Base-by-base conservation (phyloP, 2,797 vertebrate genomes). In the Synaphobranchus kaupii region DNA sequence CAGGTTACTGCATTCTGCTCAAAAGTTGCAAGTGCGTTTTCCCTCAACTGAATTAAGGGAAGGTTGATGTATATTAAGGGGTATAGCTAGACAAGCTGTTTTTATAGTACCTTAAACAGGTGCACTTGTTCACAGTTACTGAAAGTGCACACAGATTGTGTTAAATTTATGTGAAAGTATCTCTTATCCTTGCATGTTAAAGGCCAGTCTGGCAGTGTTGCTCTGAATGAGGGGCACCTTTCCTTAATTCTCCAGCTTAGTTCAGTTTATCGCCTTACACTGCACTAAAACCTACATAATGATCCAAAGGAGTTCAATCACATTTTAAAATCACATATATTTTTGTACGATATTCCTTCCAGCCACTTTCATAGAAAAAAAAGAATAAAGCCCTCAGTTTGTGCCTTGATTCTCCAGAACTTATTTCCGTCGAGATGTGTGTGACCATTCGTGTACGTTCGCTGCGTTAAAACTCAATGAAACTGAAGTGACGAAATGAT, bases 281-380 rank as follows among this genome's bases (percentile, higher is more conserved):
- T 87, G 90, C 91, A 92, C 90, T 90, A 71, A 87, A 87, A 58
- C 63, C 48, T 60, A 84, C 82, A 87, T 81, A 88, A 87, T 88
- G 89, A 86, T 84, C 50, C 58, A 68, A 66, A 84, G 22, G 83
- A 88, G 68, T 87, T 89, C 34, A 34, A 15, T 83, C 73, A 58
- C 63, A 80, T 85, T 84, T 80, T 39, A 47, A 81, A 47, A 25
- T 44, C 20, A 73, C 28, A 73, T 31, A 73, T 31, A 73, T 44
- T 47, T 52, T 82, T 82, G 44, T 81, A 56, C 7, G 28, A 20
- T 34, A 56, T 56, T 83, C 25, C n/a, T 56, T 56, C 81, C n/a
- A 28, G 48, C 13, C 25, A 20, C 52, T 81, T 83, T 54, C 13
- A 31, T 31, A 83, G 81, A 47, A 56, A 56, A 56, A 48, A 56